phyloP scores from a whole-genome alignment of 1,140 invertebrate species.

The Monomorium pharaonis region DNA sequence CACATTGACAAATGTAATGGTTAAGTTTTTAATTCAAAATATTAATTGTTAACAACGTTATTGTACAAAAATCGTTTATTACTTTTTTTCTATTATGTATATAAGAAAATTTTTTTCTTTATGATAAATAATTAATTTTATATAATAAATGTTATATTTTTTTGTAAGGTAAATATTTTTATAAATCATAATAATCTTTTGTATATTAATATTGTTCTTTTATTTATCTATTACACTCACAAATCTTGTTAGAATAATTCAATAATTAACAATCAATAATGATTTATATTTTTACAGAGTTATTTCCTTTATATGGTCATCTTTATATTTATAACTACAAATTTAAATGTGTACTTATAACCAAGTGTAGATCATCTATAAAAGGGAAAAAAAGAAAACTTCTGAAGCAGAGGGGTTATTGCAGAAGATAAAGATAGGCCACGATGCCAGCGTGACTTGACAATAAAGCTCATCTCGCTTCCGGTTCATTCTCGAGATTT shows the following conservation, averaged over 20 bases:
- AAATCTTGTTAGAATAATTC: background rate
- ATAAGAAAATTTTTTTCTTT: too few relatives aligned
- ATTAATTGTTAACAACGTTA: too few relatives aligned
- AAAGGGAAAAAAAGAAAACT: constrained; percentile 56
- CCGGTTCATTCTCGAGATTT: constrained; percentile 59
- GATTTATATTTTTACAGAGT: background rate
- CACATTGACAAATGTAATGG: too few relatives aligned
- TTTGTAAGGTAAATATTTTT: too few relatives aligned
- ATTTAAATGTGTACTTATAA: constrained; percentile 3
- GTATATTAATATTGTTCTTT: background rate
- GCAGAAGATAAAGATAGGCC: constrained; percentile 83
- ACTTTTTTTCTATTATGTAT: too few relatives aligned
- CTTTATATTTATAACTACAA: background rate
- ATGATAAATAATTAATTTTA: too few relatives aligned
- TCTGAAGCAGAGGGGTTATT: constrained; percentile 71
- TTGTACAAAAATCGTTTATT: too few relatives aligned
- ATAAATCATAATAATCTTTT: too few relatives aligned
- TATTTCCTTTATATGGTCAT: background rate
- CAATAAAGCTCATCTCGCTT: constrained; percentile 83
- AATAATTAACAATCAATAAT: background rate
- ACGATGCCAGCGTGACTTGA: constrained; percentile 84
- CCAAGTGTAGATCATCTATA: background rate
- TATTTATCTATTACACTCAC: background rate
- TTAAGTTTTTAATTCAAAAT: too few relatives aligned
- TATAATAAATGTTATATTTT: too few relatives aligned